A percentile compares a stretch with the other conserved stretches of the same genome.
Conservation (phyloP, 2,113 vertebrate species). For the Butorides virescens region DNA sequence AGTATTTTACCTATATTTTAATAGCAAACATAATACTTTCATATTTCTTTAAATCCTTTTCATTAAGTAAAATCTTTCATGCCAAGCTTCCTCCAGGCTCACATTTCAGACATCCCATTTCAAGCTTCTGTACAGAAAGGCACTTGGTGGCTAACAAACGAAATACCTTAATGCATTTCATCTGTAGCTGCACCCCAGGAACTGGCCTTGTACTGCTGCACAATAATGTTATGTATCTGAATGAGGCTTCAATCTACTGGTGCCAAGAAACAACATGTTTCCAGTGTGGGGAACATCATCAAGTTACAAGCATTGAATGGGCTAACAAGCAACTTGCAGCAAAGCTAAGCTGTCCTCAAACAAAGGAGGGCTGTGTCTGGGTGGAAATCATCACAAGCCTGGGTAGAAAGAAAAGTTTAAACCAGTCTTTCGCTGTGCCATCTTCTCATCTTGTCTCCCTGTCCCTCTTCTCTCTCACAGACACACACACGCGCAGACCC, state of each 20-base stretch:
- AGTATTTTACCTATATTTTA: conserved; percentile 47
- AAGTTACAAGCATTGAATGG: conserved; percentile 47
- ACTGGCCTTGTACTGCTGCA: background rate
- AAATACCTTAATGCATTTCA: conserved; percentile 65
- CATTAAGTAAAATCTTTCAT: conserved; percentile 59
- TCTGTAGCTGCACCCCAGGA: conserved; percentile 40
- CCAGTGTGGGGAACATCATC: conserved; percentile 30
- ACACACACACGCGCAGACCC: background rate
- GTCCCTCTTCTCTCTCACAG: background rate
- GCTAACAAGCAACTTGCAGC: conserved; percentile 60
- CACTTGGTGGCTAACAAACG: conserved; percentile 56
- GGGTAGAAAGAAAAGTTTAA: conserved; percentile 50
- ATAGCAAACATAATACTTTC: conserved; percentile 49
- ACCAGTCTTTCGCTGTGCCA: conserved; percentile 35
- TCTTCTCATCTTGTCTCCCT: background rate
- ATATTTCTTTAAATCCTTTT: conserved; percentile 65
- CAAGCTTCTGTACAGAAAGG: conserved; percentile 48
- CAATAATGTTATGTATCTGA: background rate
- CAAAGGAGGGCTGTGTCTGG: conserved; percentile 57
- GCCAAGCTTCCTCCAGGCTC: conserved; percentile 55
- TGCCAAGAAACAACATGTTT: conserved; percentile 51
- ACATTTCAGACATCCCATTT: conserved; percentile 43
- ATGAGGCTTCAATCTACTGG: background rate
- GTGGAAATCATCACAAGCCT: conserved; percentile 45
- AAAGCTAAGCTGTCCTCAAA: conserved; percentile 4